Evolutionary conservation across 2,113 vertebrate genomes (phyloP), one percentile per base, ranked within the genome.

Genomic region (Pelobates fuscus): DNA sequence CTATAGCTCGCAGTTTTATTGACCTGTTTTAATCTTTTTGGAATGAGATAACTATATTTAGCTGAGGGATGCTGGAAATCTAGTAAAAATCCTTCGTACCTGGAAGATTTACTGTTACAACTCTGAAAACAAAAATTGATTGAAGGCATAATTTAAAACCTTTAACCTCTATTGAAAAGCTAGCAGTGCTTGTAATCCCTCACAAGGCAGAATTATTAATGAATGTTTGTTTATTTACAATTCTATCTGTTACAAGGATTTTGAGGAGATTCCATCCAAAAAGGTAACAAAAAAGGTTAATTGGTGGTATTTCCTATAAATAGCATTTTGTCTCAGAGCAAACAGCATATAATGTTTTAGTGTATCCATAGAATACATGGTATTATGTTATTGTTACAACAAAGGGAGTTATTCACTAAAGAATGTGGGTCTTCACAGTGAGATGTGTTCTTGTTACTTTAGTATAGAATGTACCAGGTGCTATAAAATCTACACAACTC

Each of bases 221-320:
- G 44, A 17, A 49, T 49, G 44, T 49, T 49, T 49, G 44, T 49
- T 49, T 49, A 49, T 49, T 49, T 49, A 17, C 44, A 49, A 18
- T 17, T 49, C 15, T 18, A 15, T 17, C 4, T 17, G 5, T 1
- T 49, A 18, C 12, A 49, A 49, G 44, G 44, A 17, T 49, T 49
- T 49, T 17, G 44, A 18, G 15, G 44, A 15, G 12, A 49, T 49
- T 49, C 44, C 44, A 49, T 49, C 10, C 10, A 49, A 49, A 2
- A 49, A 49, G 44, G 44, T 49, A 49, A 49, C 44, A 49, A 4
- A 49, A 37, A 49, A 49, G 44, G 44, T 49, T 49, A 49, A 49
- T 49, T 49, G 44, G 44, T 8, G 44, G 3, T 18, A 15, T 49
- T 14, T 4, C 44, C 2, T 49, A 12, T 18, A 15, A 4, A 49